Percentiles rank a stretch among this genome's conserved stretches.
phyloP scores from a whole-genome alignment of 2,797 vertebrate species.

The Notamacropus eugenii region DNA sequence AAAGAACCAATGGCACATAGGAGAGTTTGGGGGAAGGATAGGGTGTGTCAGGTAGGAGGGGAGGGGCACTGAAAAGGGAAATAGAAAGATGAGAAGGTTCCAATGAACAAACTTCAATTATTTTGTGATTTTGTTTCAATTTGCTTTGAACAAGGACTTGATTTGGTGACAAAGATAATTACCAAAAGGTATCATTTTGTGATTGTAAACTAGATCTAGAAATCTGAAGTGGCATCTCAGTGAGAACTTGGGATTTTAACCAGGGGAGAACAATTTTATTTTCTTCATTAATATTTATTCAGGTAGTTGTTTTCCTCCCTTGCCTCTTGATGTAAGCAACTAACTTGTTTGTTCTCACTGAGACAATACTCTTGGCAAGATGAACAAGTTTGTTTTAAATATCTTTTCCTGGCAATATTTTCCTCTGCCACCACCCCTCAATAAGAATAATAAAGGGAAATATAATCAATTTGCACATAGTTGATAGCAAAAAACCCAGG shows the following conservation, averaged over 20 bases:
- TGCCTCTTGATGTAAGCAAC: slow-evolving; percentile 45
- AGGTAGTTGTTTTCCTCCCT: slow-evolving; percentile 59
- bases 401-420: slow-evolving; percentile 35
- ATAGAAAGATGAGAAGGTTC: not conserved
- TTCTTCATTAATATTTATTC: not conserved
- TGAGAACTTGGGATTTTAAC: slow-evolving; percentile 46
- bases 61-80: not conserved
- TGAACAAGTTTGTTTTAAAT: slow-evolving; percentile 36
- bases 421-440: slow-evolving; percentile 25
- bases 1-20: not conserved
- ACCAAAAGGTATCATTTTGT: not conserved
- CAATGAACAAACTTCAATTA: not conserved
- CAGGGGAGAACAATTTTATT: slow-evolving; percentile 9
- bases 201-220: not conserved
- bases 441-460: slow-evolving; percentile 15
- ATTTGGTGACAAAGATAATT: not conserved
- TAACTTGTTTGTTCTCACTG: slow-evolving; percentile 48
- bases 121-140: not conserved
- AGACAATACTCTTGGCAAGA: slow-evolving; percentile 52
- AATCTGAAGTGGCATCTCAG: not conserved
- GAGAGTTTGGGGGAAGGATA: not conserved
- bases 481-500: not conserved
- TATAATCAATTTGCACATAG: not conserved
- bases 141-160: not conserved
- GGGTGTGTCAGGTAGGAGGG: not conserved